These are phyloP conservation scores for Laticauda colubrina DNA, from an alignment of 2,113 vertebrate genomes.

Conservation along the genomic window DNA sequence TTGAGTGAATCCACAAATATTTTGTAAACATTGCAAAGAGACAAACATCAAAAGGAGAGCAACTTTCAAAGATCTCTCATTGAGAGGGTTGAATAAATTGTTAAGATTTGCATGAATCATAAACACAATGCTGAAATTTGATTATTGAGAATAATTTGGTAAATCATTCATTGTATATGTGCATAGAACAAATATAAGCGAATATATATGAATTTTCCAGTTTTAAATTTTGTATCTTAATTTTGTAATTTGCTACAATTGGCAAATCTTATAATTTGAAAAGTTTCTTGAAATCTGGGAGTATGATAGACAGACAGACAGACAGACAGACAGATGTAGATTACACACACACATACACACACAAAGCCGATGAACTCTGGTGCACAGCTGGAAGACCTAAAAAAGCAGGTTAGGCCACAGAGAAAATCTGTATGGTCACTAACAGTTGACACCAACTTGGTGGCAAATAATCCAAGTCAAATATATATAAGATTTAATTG, in stretches of 20 bases:
- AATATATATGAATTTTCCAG: neutral
- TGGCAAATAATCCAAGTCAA: neutral
- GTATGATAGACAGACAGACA: neutral
- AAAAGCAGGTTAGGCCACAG: neutral
- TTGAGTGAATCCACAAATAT: neutral
- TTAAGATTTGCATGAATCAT: neutral
- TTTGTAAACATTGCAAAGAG: neutral
- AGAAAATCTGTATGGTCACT: neutral
- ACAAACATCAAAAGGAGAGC: neutral
- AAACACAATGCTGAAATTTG: neutral
- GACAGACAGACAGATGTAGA: too few species aligned
- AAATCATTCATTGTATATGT: neutral
- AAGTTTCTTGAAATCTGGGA: neutral
- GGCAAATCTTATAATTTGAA: neutral
- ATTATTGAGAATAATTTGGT: neutral
- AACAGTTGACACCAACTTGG: neutral
- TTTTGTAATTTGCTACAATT: neutral
- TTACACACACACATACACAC: too few species aligned
- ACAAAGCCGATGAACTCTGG: neutral
- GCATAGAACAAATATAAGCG: neutral
- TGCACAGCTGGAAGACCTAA: neutral
- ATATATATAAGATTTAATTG: neutral
- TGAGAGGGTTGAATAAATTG: neutral
- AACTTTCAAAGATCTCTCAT: neutral
- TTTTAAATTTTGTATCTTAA: neutral